Evolutionary conservation across 2,888 invertebrate species (phyloP).

Genomic region (Philaethria dido): DNA sequence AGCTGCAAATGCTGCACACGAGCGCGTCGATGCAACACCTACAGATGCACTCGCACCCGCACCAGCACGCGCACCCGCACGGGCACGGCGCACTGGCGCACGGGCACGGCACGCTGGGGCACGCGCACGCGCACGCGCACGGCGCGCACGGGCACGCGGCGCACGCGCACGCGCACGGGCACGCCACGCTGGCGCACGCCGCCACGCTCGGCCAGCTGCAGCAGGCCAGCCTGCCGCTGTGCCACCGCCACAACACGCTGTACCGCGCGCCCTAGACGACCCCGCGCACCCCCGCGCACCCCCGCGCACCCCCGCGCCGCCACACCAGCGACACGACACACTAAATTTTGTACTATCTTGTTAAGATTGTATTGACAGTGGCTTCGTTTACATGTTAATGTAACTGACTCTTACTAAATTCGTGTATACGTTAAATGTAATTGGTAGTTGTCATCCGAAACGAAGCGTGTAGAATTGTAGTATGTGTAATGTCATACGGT

Average conservation of each 20-base stretch:
- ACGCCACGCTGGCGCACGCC: conserved; percentile 46
- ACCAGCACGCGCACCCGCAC: conserved; percentile 50
- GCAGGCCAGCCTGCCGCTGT: conserved; percentile 52
- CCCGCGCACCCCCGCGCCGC: neutral
- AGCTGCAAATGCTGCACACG: conserved; percentile 73
- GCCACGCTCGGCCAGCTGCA: conserved; percentile 42
- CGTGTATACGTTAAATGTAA: conserved; percentile 8
- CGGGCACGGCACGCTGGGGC: conserved; percentile 8
- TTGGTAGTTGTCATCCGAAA: conserved; percentile 12
- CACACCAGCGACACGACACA: neutral
- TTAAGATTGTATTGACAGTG: neutral
- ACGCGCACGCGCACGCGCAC: neutral
- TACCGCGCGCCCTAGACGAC: conserved; percentile 51
- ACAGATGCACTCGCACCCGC: conserved; percentile 59
- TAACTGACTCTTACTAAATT: neutral
- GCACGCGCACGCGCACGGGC: conserved; percentile 48
- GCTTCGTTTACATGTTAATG: conserved; percentile 5
- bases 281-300: conserved; percentile 12
- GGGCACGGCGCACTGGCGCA: conserved; percentile 48
- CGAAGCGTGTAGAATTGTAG: neutral
- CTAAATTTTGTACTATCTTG: neutral
- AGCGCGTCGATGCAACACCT: conserved; percentile 75
- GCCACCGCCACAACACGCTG: conserved; percentile 57
- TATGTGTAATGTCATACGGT: neutral
- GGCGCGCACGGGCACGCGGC: conserved; percentile 44